Conservation (phyloP, 1,140 invertebrate genomes). For the Danaus melanippus region DNA sequence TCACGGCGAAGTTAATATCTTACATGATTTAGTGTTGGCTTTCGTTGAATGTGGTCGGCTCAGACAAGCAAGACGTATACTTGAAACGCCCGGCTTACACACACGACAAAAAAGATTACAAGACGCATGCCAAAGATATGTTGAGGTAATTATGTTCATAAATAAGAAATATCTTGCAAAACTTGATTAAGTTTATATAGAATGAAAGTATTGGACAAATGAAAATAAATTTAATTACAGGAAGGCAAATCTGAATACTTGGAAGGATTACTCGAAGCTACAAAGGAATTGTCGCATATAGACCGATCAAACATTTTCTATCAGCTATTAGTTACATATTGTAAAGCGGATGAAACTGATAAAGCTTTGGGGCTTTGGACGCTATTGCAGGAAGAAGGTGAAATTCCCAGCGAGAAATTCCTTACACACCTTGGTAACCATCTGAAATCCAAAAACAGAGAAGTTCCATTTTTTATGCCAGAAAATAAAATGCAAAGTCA, state of each 20-base stretch:
- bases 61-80: constrained; percentile 84
- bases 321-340: constrained; percentile 79
- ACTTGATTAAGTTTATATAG: too few relatives aligned
- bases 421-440: constrained; percentile 77
- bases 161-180: not conserved
- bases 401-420: constrained; percentile 79
- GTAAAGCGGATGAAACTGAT: constrained; percentile 77
- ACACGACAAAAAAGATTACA: constrained; percentile 49
- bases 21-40: constrained; percentile 85
- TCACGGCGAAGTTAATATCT: constrained; percentile 85
- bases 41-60: constrained; percentile 85
- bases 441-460: constrained; percentile 75
- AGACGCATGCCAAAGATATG: constrained; percentile 58
- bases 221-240: constrained; percentile 40
- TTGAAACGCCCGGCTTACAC: constrained; percentile 83
- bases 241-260: constrained; percentile 78
- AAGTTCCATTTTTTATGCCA: constrained; percentile 79
- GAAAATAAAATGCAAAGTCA: constrained; percentile 8
- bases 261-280: constrained; percentile 82
- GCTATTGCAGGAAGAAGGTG: constrained; percentile 85
- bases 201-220: too few relatives aligned
- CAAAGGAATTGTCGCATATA: constrained; percentile 81
- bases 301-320: constrained; percentile 83
- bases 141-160: constrained; percentile 43
- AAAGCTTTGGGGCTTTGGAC: constrained; percentile 85